A percentile compares a stretch with the other conserved stretches of the same genome.
These are phyloP conservation scores for Thaleichthys pacificus DNA, from an alignment of 2,797 vertebrate genomes.

Conservation along the genomic window DNA sequence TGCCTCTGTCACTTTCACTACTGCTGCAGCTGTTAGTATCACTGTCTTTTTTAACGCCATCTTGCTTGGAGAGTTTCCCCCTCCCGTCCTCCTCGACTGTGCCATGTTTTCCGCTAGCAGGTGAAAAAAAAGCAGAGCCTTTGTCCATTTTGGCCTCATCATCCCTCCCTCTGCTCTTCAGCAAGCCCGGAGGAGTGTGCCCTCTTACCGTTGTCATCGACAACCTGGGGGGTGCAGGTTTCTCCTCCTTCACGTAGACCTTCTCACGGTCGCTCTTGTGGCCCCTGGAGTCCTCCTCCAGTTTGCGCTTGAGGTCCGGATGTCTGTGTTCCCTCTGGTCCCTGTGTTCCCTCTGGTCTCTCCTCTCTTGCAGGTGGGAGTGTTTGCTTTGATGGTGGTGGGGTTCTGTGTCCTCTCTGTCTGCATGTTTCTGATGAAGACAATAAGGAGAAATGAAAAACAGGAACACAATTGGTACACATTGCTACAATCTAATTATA, in stretches of 20 bases:
- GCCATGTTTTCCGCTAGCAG: background rate
- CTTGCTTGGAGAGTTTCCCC: constrained; percentile 8
- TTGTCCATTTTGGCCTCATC: constrained; percentile 33
- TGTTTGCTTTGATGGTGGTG: background rate
- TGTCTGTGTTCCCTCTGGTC: constrained; percentile 11
- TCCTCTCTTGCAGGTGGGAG: constrained; percentile 23
- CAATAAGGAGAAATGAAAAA: background rate
- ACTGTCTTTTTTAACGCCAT: constrained; percentile 10
- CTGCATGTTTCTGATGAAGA: constrained; percentile 32
- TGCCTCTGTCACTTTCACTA: constrained; percentile 21
- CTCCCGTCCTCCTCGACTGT: constrained; percentile 15
- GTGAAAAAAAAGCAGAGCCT: constrained; percentile 12
- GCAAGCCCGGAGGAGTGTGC: constrained; percentile 7
- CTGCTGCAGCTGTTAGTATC: constrained; percentile 37
- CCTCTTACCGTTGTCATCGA: constrained; percentile 52
- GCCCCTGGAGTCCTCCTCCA: background rate
- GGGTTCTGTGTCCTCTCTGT: constrained; percentile 34
- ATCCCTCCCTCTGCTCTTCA: constrained; percentile 20
- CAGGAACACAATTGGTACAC: background rate
- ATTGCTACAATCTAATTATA: background rate
- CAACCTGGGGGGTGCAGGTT: constrained; percentile 51
- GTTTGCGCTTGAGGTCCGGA: constrained; percentile 19
- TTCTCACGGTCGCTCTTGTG: constrained; percentile 28
- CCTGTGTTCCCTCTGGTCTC: constrained; percentile 7
- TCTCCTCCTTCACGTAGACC: constrained; percentile 46